Evolutionary conservation across 1,140 invertebrate species (phyloP).

Genomic region (Aphidius ervi): DNA sequence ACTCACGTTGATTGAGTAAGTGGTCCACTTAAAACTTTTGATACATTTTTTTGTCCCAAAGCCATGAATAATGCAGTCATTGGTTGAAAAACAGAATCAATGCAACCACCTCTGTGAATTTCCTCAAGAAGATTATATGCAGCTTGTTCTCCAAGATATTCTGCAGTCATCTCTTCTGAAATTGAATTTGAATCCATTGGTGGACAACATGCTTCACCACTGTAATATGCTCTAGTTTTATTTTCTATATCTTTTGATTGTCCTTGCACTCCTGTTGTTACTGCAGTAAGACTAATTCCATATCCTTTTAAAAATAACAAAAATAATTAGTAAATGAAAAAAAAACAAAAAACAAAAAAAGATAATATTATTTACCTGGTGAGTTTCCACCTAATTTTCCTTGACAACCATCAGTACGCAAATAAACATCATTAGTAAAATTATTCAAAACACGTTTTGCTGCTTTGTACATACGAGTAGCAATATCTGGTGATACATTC

Average conservation of each 20-base stretch:
- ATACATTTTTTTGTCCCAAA: slow-evolving; percentile 90
- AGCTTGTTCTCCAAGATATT: slow-evolving; percentile 84
- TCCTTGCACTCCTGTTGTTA: slow-evolving; percentile 64
- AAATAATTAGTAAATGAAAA: slow-evolving; percentile 2
- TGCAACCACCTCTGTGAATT: slow-evolving; percentile 87
- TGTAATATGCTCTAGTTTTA: slow-evolving; percentile 69
- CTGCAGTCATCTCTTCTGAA: slow-evolving; percentile 58
- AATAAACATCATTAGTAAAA: slow-evolving; percentile 89
- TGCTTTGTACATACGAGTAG: slow-evolving; percentile 87
- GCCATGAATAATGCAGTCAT: slow-evolving; percentile 87
- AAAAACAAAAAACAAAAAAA: not conserved
- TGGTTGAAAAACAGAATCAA: slow-evolving; percentile 86
- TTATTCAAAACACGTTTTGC: slow-evolving; percentile 88
- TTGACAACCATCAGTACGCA: slow-evolving; percentile 86
- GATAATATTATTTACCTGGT: slow-evolving; percentile 52
- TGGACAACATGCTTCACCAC: slow-evolving; percentile 60
- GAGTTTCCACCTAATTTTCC: slow-evolving; percentile 83
- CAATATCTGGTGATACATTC: slow-evolving; percentile 84
- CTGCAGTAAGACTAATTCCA: slow-evolving; percentile 86
- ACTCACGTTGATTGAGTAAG: slow-evolving; percentile 66
- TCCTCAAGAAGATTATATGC: slow-evolving; percentile 81
- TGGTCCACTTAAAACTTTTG: slow-evolving; percentile 77
- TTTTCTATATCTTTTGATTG: too few relatives aligned
- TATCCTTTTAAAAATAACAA: slow-evolving; percentile 60
- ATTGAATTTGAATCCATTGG: slow-evolving; percentile 45